phyloP scores from a whole-genome alignment of 2,888 invertebrate genomes.

The Apodemia mormo region DNA sequence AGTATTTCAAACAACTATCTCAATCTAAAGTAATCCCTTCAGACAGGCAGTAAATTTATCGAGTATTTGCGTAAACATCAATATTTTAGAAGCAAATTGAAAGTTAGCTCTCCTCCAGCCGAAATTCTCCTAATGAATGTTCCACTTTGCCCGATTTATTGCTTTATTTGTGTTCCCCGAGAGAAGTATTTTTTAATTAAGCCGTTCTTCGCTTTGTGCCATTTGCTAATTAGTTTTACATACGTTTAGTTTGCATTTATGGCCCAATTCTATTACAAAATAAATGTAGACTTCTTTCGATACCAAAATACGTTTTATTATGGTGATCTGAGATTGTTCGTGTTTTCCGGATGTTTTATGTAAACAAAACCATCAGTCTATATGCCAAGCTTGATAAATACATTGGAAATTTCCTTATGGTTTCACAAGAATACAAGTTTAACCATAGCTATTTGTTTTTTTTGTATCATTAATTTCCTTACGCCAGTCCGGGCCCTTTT shows the following conservation, averaged over 20 bases:
- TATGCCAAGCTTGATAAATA: too few relatives aligned
- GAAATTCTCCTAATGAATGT: constrained; percentile 17
- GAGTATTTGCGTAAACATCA: constrained; percentile 3
- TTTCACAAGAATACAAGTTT: too few relatives aligned
- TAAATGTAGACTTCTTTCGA: too few relatives aligned
- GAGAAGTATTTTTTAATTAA: constrained; percentile 38
- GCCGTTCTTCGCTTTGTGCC: constrained; percentile 27
- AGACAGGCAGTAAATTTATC: neutral
- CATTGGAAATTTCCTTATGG: too few relatives aligned
- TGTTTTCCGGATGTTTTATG: too few relatives aligned
- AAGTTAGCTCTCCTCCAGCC: constrained; percentile 17
- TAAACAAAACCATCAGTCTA: too few relatives aligned
- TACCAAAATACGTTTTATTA: too few relatives aligned
- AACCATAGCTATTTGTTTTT: too few relatives aligned
- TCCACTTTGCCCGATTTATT: constrained; percentile 33
- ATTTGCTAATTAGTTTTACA: constrained; percentile 33
- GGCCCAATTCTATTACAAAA: neutral
- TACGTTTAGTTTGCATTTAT: neutral
- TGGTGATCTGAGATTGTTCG: too few relatives aligned
- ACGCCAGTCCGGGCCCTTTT: too few relatives aligned
- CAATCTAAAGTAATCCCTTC: neutral
- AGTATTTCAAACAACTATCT: neutral
- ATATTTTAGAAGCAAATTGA: constrained; percentile 15
- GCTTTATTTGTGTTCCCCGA: constrained; percentile 33
- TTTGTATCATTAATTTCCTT: too few relatives aligned